Conservation (phyloP, 2,888 invertebrate genomes). For the Lasioglossum calceatum region DNA sequence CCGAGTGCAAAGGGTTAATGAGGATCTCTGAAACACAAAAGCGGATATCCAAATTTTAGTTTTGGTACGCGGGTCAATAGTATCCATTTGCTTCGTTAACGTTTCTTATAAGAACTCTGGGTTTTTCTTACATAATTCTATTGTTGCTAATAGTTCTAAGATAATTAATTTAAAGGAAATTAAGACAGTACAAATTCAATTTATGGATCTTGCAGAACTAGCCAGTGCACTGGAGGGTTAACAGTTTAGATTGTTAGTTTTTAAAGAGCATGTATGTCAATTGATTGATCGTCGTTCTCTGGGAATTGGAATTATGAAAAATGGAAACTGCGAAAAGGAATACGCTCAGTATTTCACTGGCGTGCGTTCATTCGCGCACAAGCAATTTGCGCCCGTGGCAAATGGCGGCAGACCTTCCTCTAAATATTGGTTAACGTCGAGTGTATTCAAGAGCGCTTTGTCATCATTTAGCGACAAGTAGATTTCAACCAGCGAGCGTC, state of each 20-base stretch:
- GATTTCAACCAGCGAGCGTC: slow-evolving; percentile 28
- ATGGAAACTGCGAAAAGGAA: slow-evolving; percentile 1
- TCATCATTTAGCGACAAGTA: slow-evolving; percentile 45
- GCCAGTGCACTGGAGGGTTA: background rate
- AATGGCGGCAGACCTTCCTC: slow-evolving; percentile 28
- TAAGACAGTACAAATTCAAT: background rate
- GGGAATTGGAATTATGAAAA: background rate
- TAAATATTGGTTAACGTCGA: slow-evolving; percentile 48
- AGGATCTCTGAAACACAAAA: background rate
- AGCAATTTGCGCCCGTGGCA: slow-evolving; percentile 16
- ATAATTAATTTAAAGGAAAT: background rate
- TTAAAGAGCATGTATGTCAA: background rate
- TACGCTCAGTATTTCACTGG: slow-evolving; percentile 33
- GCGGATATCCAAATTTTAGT: background rate
- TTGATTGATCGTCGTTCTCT: background rate
- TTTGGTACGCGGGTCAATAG: too few relatives aligned
- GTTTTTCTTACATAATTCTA: background rate
- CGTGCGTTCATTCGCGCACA: background rate
- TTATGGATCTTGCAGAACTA: background rate
- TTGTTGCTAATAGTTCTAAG: background rate
- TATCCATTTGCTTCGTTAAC: too few relatives aligned
- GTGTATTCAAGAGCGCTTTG: slow-evolving; percentile 34
- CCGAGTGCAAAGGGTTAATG: too few relatives aligned
- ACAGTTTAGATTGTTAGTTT: background rate
- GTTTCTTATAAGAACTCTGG: background rate